Base-by-base conservation (phyloP, 2,888 invertebrate species). In the Caenorhabditis becei region DNA sequence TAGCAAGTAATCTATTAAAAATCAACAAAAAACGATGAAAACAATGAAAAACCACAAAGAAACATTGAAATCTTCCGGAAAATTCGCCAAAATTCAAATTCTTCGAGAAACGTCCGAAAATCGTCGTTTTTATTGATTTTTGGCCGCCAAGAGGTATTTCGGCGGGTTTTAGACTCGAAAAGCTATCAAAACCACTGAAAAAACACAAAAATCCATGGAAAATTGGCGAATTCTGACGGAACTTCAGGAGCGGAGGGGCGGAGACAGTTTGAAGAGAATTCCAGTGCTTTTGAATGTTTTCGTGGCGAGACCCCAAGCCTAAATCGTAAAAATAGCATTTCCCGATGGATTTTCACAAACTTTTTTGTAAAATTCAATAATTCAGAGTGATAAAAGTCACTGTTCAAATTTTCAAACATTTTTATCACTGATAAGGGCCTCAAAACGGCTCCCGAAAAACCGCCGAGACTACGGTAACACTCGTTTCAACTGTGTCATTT, bases 261-360 rank as follows among this genome's bases (percentile, higher is more conserved):
- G 32, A 23, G 23, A 44, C 24, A 58, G 47, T 58, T 20, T 61
- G 54, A 61, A 56, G 71, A 67, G 59, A n/a, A 18, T 67, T 80
- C 79, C 69, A 72, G 79, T 47, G 56, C 44, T 53, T 72, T 62
- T 10, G 23, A 63, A 56, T 44, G 20, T 11, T 58, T 63, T 80
- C 80, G 80, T 69, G 62, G 63, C 80, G 69, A 80, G 80, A 80
- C 80, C 80, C 74, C n/a, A 23, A 5, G 11, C 18, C 4, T 10
- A 35, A 26, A 5, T 41, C 23, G 11, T 1, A 24, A 47, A 28
- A 26, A 32, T 5, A 10, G 1, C 7, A 3, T 23, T 66, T 63
- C n/a, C 3, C 18, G 35, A 16, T 23, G 0, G 24, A 8, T 74
- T 51, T 53, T 58, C 11, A 4, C n/a, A 14, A 44, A 51, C 7